Percentiles rank a stretch among this genome's conserved stretches.
These are phyloP conservation scores for Zalophus californianus DNA, from an alignment of 2,797 vertebrate species.

Conservation along the genomic window DNA sequence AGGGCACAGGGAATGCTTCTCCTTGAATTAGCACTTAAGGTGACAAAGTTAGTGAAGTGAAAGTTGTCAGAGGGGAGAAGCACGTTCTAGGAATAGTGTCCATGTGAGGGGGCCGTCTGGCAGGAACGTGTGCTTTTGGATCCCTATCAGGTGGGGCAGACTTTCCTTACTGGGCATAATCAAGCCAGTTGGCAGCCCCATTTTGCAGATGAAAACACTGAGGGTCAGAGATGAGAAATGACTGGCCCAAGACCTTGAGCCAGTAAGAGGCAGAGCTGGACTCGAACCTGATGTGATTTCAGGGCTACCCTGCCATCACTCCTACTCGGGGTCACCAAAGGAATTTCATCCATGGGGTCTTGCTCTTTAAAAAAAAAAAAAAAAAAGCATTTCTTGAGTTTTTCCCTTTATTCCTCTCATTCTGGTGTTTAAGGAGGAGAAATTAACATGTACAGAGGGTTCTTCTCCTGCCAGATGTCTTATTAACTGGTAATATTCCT, in stretches of 20 bases:
- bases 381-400: background rate
- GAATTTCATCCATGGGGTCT: background rate
- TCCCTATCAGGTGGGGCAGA: background rate
- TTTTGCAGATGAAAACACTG: conserved; percentile 24
- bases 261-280: background rate
- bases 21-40: background rate
- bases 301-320: background rate
- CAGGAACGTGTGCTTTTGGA: background rate
- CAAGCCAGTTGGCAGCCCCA: background rate
- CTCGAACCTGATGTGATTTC: background rate
- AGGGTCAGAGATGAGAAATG: background rate
- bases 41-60: background rate
- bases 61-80: background rate
- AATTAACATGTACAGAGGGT: background rate
- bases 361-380: background rate
- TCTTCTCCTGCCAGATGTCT: background rate
- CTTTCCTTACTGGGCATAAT: background rate
- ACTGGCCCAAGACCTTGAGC: background rate
- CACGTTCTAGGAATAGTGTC: fast-evolving
- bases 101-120: background rate
- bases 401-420: background rate
- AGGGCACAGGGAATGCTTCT: background rate
- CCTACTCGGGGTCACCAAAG: background rate
- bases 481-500: background rate
- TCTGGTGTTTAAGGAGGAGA: conserved; percentile 19